phyloP scores from a whole-genome alignment of 2,113 vertebrate species.

The Mormyrus iriodes region DNA sequence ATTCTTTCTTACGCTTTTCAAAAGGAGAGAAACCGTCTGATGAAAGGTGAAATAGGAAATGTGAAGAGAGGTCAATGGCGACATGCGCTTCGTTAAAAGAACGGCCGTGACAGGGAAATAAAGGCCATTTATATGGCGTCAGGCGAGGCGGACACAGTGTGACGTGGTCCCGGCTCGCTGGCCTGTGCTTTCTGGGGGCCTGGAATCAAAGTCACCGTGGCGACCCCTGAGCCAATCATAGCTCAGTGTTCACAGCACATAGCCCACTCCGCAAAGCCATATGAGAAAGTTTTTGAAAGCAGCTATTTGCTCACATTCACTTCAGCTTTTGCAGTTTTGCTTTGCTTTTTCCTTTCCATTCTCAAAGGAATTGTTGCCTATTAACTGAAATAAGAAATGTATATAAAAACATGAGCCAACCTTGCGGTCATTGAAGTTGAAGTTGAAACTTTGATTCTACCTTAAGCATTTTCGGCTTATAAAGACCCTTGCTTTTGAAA shows the following conservation, averaged over 20 bases:
- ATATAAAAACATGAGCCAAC: neutral
- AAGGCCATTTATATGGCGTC: neutral
- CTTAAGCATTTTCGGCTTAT: neutral
- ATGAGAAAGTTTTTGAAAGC: neutral
- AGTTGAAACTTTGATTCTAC: neutral
- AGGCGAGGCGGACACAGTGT: neutral
- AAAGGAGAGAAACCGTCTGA: neutral
- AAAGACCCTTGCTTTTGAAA: neutral
- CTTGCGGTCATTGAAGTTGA: neutral
- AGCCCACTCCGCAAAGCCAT: neutral
- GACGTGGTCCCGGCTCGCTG: neutral
- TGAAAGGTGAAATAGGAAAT: neutral
- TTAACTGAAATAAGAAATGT: neutral
- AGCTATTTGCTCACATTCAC: neutral
- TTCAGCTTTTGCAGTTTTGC: neutral
- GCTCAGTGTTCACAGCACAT: neutral
- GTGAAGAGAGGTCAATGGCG: neutral
- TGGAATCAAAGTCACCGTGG: neutral
- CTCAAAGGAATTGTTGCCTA: neutral
- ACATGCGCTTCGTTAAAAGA: neutral
- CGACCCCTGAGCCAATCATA: neutral
- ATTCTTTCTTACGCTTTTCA: neutral
- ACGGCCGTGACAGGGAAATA: neutral
- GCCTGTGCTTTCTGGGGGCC: neutral
- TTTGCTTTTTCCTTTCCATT: neutral